Conservation (phyloP, 2,888 invertebrate genomes). For the Machimus rusticus region DNA sequence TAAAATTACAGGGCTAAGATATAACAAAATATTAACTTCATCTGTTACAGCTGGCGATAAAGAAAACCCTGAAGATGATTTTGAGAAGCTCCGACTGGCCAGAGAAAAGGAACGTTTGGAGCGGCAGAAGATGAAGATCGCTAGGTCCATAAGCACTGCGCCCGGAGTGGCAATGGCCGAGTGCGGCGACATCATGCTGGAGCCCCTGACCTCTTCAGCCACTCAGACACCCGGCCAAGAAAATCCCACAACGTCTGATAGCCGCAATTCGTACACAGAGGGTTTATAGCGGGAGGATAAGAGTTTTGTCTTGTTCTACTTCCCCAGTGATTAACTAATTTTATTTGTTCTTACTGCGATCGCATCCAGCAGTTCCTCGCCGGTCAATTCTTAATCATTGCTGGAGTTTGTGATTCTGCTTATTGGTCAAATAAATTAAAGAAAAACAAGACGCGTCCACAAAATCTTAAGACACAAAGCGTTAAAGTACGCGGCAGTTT, state of each 20-base stretch:
- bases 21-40: background rate
- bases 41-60: slow-evolving; percentile 55
- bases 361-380: background rate
- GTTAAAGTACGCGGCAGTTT: slow-evolving; percentile 10
- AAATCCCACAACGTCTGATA: background rate
- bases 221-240: background rate
- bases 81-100: slow-evolving; percentile 72
- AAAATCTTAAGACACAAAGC: slow-evolving; percentile 13
- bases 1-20: background rate
- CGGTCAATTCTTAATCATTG: background rate
- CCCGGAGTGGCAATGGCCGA: slow-evolving; percentile 24
- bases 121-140: slow-evolving; percentile 69
- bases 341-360: background rate
- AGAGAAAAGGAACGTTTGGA: slow-evolving; percentile 75
- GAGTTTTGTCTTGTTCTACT: slow-evolving; percentile 22
- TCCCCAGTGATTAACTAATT: slow-evolving; percentile 32
- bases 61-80: slow-evolving; percentile 69
- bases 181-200: background rate
- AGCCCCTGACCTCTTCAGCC: background rate
- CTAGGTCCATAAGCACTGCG: slow-evolving; percentile 63
- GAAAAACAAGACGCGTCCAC: background rate
- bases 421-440: background rate
- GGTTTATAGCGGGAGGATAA: slow-evolving; percentile 42
- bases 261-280: slow-evolving; percentile 1
- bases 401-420: background rate